phyloP scores from a whole-genome alignment of 2,113 vertebrate species.

The Pica pica region DNA sequence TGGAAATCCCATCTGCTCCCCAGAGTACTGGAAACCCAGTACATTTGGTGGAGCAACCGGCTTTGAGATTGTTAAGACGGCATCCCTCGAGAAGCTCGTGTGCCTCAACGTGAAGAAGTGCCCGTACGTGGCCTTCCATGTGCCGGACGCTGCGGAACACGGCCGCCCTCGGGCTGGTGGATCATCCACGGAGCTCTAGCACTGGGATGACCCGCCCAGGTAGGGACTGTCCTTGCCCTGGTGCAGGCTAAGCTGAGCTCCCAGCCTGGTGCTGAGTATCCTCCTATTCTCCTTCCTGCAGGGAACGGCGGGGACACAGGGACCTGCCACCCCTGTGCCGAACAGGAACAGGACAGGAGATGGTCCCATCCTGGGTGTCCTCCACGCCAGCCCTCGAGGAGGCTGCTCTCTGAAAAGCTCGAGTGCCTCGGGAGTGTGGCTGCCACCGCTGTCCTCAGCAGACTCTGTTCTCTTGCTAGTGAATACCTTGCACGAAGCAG shows the following conservation, averaged over 20 bases:
- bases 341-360: neutral
- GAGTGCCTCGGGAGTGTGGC: neutral
- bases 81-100: slow-evolving; percentile 83
- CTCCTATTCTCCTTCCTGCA: neutral
- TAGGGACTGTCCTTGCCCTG: neutral
- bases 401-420: neutral
- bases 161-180: neutral
- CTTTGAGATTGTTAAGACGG: slow-evolving; percentile 85
- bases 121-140: slow-evolving; percentile 84
- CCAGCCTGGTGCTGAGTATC: neutral
- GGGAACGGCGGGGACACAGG: neutral
- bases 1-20: slow-evolving; percentile 94
- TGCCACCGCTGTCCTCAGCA: neutral
- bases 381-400: neutral
- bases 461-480: neutral
- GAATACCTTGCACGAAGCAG: neutral
- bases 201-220: neutral
- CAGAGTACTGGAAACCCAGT: slow-evolving; percentile 94
- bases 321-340: neutral
- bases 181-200: slow-evolving; percentile 63
- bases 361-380: neutral
- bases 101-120: slow-evolving; percentile 88
- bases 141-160: slow-evolving; percentile 28
- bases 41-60: slow-evolving; percentile 89
- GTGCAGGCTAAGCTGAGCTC: neutral